Conservation (phyloP, 2,888 invertebrate species). For the Trissonchulus latispiculum region DNA sequence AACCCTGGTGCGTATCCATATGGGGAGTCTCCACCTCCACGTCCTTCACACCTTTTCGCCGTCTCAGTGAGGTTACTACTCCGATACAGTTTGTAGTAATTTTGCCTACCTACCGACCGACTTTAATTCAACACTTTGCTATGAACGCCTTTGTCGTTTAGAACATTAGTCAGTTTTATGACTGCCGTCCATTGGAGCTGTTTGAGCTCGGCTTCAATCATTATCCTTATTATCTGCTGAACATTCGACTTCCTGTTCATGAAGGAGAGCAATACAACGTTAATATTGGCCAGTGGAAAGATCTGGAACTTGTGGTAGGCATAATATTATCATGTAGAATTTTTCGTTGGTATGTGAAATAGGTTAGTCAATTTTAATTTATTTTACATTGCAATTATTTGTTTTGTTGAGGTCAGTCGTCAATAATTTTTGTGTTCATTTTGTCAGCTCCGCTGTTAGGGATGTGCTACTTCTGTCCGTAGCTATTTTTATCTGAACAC, state of each 20-base stretch:
- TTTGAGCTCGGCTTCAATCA: slow-evolving; percentile 90
- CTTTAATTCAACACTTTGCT: no score
- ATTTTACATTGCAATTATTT: no score
- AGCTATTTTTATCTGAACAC: not conserved
- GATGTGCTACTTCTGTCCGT: no score
- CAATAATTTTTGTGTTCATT: not conserved
- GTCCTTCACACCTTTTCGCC: no score
- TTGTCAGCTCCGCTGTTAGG: not conserved
- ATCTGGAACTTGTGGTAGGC: slow-evolving; percentile 63
- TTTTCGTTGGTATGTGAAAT: no score
- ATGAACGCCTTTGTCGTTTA: slow-evolving; percentile 27
- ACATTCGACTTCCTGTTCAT: slow-evolving; percentile 69
- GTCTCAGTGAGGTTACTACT: no score
- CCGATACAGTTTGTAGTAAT: no score
- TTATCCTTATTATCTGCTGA: slow-evolving; percentile 87
- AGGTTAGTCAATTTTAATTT: no score
- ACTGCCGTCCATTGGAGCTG: slow-evolving; percentile 81
- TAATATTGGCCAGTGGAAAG: slow-evolving; percentile 67
- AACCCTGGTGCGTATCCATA: no score
- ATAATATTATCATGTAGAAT: no score
- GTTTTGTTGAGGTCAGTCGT: no score
- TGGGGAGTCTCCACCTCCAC: no score
- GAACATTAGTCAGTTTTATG: slow-evolving; percentile 55
- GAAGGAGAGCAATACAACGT: slow-evolving; percentile 54
- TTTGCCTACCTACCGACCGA: slow-evolving; percentile 9